Base-by-base conservation (phyloP, 2,888 invertebrate genomes). In the Hyppa rectilinea region DNA sequence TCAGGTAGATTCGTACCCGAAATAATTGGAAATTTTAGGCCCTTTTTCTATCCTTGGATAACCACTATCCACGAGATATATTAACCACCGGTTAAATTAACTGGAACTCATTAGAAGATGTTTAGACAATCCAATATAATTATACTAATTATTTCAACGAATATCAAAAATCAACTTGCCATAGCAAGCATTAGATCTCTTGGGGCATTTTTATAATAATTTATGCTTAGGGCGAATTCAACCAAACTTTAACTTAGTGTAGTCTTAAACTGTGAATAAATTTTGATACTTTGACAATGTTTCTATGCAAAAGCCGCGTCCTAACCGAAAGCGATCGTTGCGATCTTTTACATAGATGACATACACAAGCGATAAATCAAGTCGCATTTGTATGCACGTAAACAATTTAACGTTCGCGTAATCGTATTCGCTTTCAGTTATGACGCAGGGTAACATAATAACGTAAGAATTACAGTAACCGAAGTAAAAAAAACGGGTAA, bases 161-260 rank as follows among this genome's bases (percentile, higher is more conserved):
- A 50, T 38, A 20, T 10, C 3, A 26, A 62, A 62, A 20, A 10
- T n/a, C 9, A 20, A 38, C 14, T 64, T 47, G 14, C 29, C n/a
- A n/a, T n/a, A n/a, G 36, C 2, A 36, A 17, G 10, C 36, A 45
- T 40, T 26, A n/a, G 2, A 29, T n/a, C 10, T n/a, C 45, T 67
- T 70, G 70, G 69, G 69, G 70, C 55, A 56, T 40, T 56, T 47
- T 55, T 31, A 17, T 17, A 58, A 26, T 40, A 40, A 26, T 31
- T 59, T 29, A 23, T 43, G 3, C 10, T 10, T 20, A 17, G 17
- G 36, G 23, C 20, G 6, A 38, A 26, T 40, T 40, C 6, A 10
- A 40, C 38, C 20, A 38, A 38, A 36, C 10, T 55, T 17, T 34
- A 34, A 55, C 34, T 23, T 26, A 26, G 23, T 20, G 12, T 38